phyloP scores from a whole-genome alignment of 2,888 invertebrate species.

The Chorisops tibialis region DNA sequence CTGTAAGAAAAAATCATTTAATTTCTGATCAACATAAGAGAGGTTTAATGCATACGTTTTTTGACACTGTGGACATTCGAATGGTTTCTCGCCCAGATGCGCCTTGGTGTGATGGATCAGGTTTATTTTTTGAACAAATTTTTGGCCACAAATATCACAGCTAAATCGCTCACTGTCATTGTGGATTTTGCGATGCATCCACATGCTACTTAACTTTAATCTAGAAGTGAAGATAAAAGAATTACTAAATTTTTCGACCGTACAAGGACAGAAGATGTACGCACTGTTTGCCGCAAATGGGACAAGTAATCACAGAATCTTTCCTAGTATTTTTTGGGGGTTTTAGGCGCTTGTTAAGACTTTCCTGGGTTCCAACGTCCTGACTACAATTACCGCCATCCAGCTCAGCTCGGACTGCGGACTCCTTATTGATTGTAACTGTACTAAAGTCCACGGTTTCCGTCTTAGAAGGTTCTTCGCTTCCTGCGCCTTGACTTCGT shows the following conservation, averaged over 20 bases:
- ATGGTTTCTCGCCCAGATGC: constrained; percentile 50
- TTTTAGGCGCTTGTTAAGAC: constrained; percentile 28
- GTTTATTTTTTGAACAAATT: constrained; percentile 53
- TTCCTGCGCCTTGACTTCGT: too few species aligned
- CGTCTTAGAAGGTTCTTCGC: too few species aligned
- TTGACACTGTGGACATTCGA: constrained; percentile 50
- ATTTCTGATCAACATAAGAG: too few species aligned
- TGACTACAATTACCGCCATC: too few species aligned
- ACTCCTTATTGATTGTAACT: too few species aligned
- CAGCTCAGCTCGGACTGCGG: too few species aligned
- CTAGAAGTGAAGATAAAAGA: constrained; percentile 35
- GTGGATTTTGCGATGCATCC: constrained; percentile 52
- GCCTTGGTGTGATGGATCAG: constrained; percentile 50
- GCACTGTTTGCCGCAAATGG: constrained; percentile 52
- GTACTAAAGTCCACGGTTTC: too few species aligned
- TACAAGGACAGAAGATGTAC: constrained; percentile 20
- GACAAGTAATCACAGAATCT: constrained; percentile 50
- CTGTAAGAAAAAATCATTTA: constrained; percentile 29
- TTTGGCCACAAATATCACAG: constrained; percentile 52
- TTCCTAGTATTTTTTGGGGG: constrained; percentile 47
- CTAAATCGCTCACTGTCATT: constrained; percentile 51
- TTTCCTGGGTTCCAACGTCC: constrained; percentile 38
- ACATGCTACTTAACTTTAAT: constrained; percentile 51
- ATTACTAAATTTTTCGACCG: not conserved
- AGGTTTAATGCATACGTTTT: constrained; percentile 39